These are phyloP conservation scores for Ridgeia piscesae DNA, from an alignment of 1,140 invertebrate genomes.

Conservation along the genomic window DNA sequence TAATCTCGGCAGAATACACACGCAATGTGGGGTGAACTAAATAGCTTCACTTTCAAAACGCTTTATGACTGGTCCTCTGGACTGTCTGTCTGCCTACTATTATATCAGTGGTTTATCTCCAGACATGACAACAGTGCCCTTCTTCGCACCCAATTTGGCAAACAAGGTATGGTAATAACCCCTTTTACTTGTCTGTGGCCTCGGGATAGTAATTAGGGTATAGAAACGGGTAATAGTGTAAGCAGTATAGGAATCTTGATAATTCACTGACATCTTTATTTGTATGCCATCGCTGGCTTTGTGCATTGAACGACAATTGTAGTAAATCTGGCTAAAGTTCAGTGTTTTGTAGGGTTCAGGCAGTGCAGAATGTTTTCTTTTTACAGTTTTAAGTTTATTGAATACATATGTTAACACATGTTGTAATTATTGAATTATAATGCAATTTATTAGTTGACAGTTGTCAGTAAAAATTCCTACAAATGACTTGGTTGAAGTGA, in stretches of 20 bases:
- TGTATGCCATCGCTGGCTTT: no score
- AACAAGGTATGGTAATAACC: neutral
- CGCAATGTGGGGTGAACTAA: no score
- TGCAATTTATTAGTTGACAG: neutral
- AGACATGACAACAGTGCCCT: neutral
- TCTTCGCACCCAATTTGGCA: neutral
- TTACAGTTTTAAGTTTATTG: neutral
- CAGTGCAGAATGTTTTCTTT: neutral
- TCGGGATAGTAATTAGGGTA: neutral
- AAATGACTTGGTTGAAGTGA: neutral
- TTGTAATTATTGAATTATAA: neutral
- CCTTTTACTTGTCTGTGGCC: neutral
- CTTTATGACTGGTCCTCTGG: no score
- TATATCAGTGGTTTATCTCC: no score
- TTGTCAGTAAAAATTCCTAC: neutral
- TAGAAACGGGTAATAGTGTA: neutral
- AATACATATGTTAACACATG: neutral
- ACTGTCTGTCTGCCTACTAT: no score
- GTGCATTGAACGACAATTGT: neutral
- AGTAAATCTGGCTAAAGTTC: neutral
- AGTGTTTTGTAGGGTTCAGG: neutral
- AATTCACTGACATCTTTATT: neutral
- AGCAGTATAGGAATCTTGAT: neutral
- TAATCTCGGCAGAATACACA: no score
- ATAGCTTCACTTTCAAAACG: no score